Evolutionary conservation across 2,113 vertebrate species (phyloP).

Genomic region (rabbit (Oryctolagus cuniculus)): mOryCun1.1 NC_091432.1:14035001-14035500

Average conservation of each 20-base stretch:
- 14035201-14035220: background rate
- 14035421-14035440: background rate
- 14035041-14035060: background rate
- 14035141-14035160: background rate
- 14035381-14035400: background rate
- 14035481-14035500: background rate
- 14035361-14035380: background rate
- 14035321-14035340: background rate
- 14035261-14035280: background rate
- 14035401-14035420: background rate
- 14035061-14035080: background rate
- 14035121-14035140: background rate
- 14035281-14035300: background rate
- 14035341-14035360: slow-evolving; percentile 21
- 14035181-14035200: background rate
- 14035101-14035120: background rate
- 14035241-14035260: background rate
- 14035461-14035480: background rate
- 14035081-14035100: background rate
- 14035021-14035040: background rate
- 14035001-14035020: background rate
- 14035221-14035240: too few relatives aligned
- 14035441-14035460: background rate
- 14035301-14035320: background rate
- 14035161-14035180: background rate